A percentile compares a stretch with the other conserved stretches of the same genome.
phyloP scores from a whole-genome alignment of 1,140 invertebrate species.

The Drosophila sp. region DNA sequence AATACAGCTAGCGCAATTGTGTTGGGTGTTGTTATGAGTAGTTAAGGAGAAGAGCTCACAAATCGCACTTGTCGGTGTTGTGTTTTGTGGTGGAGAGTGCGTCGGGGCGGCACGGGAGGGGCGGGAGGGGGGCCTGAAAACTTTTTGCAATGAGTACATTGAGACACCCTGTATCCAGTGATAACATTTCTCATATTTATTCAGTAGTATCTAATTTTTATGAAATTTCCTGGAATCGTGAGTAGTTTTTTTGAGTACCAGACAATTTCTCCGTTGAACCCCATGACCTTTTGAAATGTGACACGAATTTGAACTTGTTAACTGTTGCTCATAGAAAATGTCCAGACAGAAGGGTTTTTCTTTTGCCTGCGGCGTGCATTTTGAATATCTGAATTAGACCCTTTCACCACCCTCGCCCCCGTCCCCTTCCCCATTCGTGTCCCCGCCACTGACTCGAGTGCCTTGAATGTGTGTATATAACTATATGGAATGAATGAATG shows the following conservation, averaged over 20 bases:
- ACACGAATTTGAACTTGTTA: neutral
- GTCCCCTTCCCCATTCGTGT: neutral
- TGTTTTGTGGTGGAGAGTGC: too few relatives aligned
- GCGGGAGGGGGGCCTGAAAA: too few relatives aligned
- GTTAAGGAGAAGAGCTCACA: neutral
- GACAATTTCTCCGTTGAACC: neutral
- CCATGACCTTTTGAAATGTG: neutral
- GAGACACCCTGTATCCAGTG: too few relatives aligned
- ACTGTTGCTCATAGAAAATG: neutral
- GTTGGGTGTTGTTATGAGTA: slow-evolving; percentile 31
- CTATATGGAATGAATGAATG: slow-evolving; percentile 5
- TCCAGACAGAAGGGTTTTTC: neutral
- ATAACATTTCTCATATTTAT: too few relatives aligned
- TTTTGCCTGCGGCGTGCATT: neutral
- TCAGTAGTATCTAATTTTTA: too few relatives aligned
- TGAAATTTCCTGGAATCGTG: too few relatives aligned
- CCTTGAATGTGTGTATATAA: neutral
- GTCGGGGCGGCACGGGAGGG: too few relatives aligned
- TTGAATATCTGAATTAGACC: neutral
- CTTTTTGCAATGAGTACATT: too few relatives aligned
- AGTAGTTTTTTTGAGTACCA: too few relatives aligned
- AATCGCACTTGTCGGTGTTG: slow-evolving; percentile 17
- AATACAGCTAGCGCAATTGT: slow-evolving; percentile 12
- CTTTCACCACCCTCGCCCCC: neutral
- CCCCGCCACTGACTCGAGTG: too few relatives aligned